Evolutionary conservation across 2,797 vertebrate genomes (phyloP).

Genomic region (Sebastes baramenuke): DNA sequence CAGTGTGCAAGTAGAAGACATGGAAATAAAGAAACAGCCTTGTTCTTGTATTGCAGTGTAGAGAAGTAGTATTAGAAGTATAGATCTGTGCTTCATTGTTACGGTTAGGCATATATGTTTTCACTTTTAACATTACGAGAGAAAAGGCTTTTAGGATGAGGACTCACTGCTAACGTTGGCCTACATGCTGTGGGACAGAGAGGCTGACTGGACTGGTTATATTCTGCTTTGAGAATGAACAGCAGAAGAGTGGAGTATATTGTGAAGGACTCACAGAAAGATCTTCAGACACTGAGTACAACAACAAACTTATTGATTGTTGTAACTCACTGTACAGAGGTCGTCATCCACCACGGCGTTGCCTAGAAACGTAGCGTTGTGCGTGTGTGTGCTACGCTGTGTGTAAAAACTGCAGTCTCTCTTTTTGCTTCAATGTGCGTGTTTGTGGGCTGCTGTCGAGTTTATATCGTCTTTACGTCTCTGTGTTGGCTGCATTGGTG

Average conservation of each 20-base stretch:
- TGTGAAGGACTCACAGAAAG: neutral
- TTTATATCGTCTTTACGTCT: neutral
- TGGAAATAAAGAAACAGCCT: no score
- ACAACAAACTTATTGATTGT: neutral
- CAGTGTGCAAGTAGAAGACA: no score
- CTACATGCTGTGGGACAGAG: neutral
- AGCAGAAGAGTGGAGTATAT: rapidly evolving
- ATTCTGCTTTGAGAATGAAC: neutral
- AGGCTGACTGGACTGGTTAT: no score
- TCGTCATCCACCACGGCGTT: neutral
- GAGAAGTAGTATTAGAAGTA: neutral
- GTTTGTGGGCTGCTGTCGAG: neutral
- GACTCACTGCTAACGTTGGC: neutral
- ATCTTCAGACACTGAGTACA: neutral
- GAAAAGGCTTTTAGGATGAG: neutral
- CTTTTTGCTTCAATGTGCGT: neutral
- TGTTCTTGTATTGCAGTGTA: neutral
- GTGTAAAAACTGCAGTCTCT: neutral
- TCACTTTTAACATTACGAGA: neutral
- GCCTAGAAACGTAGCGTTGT: neutral
- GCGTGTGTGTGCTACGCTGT: neutral
- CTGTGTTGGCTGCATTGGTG: neutral
- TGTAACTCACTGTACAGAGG: neutral
- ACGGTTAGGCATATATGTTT: neutral
- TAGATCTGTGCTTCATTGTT: neutral